Evolutionary conservation across 1,140 invertebrate species (phyloP), one percentile per base, ranked within the genome.

Genomic region (Drosophila erecta): DNA sequence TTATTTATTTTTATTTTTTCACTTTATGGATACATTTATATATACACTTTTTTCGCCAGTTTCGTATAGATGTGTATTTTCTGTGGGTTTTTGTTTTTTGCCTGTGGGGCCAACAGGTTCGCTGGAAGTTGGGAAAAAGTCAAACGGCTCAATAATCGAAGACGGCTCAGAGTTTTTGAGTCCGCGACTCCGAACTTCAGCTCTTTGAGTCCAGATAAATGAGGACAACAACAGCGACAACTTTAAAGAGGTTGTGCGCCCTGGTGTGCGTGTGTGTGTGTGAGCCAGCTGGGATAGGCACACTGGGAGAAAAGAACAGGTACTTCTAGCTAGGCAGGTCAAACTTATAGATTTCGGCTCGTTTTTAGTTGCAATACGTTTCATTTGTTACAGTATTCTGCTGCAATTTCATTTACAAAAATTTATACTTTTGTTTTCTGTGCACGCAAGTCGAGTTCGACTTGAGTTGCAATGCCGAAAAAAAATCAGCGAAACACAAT

Each of bases 71-170:
- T 17, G 17, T 57, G 46, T 43, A 53, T 51, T 62, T 56, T 55
- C 40, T 43, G 46, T 30, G 20, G 27, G 12, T 47, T 47, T 70
- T 53, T 22, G 64, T 49, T 49, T 71, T 77, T 81, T 74, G 74
- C 78, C 69, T 79, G 83, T 87, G 76, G 57, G 64, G 74, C 61
- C 61, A 86, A 86, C 83, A 89, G 83, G 83, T 89, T 86, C 79
- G 84, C 33, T 47, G 49, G 58, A 22, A 43, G 60, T 76, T 74
- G 60, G 65, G 84, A 76, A 79, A 86, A 76, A 89, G 79, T 83
- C 81, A 86, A 87, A 83, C 81, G 74, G 74, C 81, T 86, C 81
- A 87, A 87, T 86, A 87, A 87, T 81, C 81, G 70, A 81, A 76
- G 78, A 73, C 69, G 56, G 66, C 58, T 61, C 54, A 71, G 60